Evolutionary conservation across 2,888 invertebrate species (phyloP).

Genomic region (Drosophila buzzatii): DNA sequence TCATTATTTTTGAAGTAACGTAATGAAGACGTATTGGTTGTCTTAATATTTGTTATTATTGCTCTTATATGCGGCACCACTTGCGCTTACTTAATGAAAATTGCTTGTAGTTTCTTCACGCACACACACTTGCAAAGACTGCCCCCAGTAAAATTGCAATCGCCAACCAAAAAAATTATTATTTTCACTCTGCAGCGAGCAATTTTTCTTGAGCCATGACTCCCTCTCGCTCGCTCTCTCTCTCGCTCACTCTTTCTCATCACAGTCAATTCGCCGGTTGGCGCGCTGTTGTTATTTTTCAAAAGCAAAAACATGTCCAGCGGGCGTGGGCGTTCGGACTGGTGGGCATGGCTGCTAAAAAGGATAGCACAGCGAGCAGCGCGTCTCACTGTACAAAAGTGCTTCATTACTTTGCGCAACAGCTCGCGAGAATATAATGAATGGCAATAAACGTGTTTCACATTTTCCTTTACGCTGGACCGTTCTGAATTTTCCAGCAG

Average conservation of each 20-base stretch:
- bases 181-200: slow-evolving; percentile 66
- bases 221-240: slow-evolving; percentile 40
- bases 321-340: background rate
- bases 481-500: slow-evolving; percentile 26
- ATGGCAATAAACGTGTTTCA: slow-evolving; percentile 81
- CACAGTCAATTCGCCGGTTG: slow-evolving; percentile 50
- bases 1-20: slow-evolving; percentile 63
- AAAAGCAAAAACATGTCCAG: slow-evolving; percentile 50
- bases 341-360: slow-evolving; percentile 40
- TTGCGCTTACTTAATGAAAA: slow-evolving; percentile 72
- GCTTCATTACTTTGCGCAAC: slow-evolving; percentile 82
- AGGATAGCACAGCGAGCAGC: slow-evolving; percentile 36
- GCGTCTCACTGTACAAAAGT: slow-evolving; percentile 49
- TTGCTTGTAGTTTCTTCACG: slow-evolving; percentile 69
- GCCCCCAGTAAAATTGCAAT: slow-evolving; percentile 52
- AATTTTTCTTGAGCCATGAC: slow-evolving; percentile 65
- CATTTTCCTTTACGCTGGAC: slow-evolving; percentile 62
- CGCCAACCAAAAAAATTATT: slow-evolving; percentile 54
- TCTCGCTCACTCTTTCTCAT: slow-evolving; percentile 49
- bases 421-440: slow-evolving; percentile 82
- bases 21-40: slow-evolving; percentile 77
- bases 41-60: slow-evolving; percentile 31
- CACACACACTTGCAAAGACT: slow-evolving; percentile 13
- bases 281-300: slow-evolving; percentile 34
- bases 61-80: slow-evolving; percentile 26